phyloP scores from a whole-genome alignment of 2,888 invertebrate species.

The Mythimna lalbum region DNA sequence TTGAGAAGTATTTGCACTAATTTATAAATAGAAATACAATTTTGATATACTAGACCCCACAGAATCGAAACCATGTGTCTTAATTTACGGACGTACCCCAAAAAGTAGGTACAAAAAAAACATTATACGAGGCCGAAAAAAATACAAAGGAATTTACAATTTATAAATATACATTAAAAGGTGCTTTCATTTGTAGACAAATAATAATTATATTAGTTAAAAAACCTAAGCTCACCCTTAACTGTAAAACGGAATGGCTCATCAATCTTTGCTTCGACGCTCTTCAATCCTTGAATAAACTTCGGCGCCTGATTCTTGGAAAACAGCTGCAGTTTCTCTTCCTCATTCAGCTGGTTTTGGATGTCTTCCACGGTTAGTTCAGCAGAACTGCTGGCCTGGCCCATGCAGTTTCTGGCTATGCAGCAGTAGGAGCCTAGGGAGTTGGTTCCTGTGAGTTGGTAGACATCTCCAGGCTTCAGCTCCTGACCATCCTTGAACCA shows the following conservation, averaged over 20 bases:
- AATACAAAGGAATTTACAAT: too few relatives aligned
- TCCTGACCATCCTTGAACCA: conserved; percentile 99
- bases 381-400: conserved; percentile 96
- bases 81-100: too few relatives aligned
- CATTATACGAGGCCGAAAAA: too few relatives aligned
- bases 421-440: conserved; percentile 97
- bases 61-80: too few relatives aligned
- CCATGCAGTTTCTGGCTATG: conserved; percentile 97
- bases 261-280: conserved; percentile 95
- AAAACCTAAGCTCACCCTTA: conserved; percentile 91
- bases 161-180: too few relatives aligned
- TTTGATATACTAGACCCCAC: not conserved
- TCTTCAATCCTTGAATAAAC: conserved; percentile 95
- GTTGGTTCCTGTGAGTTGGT: conserved; percentile 97
- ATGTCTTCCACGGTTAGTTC: conserved; percentile 97
- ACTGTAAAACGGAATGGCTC: conserved; percentile 95
- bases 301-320: conserved; percentile 95
- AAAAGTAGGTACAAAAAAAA: too few relatives aligned
- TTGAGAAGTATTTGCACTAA: too few relatives aligned
- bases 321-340: conserved; percentile 94
- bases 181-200: not conserved
- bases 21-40: not conserved
- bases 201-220: too few relatives aligned
- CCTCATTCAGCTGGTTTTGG: conserved; percentile 96
- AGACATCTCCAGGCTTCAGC: conserved; percentile 97